phyloP scores from a whole-genome alignment of 2,797 vertebrate genomes.

The Semotilus atromaculatus region DNA sequence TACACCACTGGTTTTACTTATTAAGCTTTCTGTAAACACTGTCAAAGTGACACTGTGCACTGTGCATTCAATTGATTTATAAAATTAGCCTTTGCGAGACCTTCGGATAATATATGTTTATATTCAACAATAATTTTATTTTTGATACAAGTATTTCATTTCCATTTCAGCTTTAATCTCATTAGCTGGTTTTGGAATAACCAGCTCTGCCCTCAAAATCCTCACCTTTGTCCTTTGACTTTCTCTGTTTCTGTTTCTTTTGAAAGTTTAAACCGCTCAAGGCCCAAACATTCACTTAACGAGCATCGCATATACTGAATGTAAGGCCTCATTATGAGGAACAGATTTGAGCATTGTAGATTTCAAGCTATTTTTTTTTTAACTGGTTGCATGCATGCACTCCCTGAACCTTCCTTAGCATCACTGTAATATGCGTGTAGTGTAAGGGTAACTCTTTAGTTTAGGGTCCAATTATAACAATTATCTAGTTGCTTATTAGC shows the following conservation, averaged over 20 bases:
- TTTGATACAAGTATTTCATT: background rate
- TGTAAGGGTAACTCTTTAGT: too few relatives aligned
- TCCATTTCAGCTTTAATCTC: background rate
- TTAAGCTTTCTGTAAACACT: background rate
- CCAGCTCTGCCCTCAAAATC: background rate
- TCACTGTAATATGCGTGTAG: background rate
- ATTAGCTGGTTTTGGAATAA: conserved; percentile 20
- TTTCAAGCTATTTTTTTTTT: background rate
- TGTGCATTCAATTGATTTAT: background rate
- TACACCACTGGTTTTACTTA: background rate
- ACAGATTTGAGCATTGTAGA: background rate
- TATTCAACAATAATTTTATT: background rate
- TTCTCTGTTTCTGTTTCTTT: conserved; percentile 1
- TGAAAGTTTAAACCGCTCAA: background rate
- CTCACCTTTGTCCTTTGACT: background rate
- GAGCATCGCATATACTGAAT: background rate
- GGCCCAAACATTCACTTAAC: background rate
- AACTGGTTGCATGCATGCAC: background rate
- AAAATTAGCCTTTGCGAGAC: background rate
- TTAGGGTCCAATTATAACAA: too few relatives aligned
- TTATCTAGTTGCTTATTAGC: too few relatives aligned
- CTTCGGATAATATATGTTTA: background rate
- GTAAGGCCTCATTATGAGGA: background rate
- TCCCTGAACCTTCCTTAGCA: background rate
- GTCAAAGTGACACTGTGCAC: background rate